phyloP scores from a whole-genome alignment of 2,888 invertebrate genomes.

The Lithosia quadra region DNA sequence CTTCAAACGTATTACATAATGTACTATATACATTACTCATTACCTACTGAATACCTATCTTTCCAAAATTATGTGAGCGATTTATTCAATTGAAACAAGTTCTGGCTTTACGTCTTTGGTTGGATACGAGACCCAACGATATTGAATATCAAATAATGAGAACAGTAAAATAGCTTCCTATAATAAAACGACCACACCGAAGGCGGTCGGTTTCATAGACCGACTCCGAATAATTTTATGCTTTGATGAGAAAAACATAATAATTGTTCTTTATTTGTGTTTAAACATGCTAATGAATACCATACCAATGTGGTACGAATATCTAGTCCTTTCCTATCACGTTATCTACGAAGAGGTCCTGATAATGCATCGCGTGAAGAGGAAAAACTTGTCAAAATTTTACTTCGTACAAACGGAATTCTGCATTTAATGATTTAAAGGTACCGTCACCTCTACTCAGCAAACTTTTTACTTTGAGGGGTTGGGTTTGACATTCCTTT shows the following conservation, averaged over 20 bases:
- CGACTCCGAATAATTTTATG: too few relatives aligned
- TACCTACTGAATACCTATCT: not conserved
- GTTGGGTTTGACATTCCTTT: not conserved
- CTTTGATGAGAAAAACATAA: too few relatives aligned
- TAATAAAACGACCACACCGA: too few relatives aligned
- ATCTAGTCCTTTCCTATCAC: not conserved
- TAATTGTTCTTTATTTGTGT: too few relatives aligned
- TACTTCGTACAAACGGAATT: not conserved
- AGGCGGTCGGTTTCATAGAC: too few relatives aligned
- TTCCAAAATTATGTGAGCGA: not conserved
- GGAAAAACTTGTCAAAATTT: not conserved
- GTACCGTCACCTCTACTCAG: not conserved
- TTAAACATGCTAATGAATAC: too few relatives aligned
- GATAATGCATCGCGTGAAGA: not conserved
- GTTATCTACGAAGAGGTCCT: not conserved
- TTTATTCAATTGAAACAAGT: slow-evolving; percentile 3
- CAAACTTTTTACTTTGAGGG: not conserved
- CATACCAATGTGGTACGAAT: not conserved
- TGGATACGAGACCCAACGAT: too few relatives aligned
- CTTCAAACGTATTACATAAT: not conserved
- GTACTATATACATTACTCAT: not conserved
- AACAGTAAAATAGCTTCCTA: too few relatives aligned
- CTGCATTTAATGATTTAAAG: not conserved
- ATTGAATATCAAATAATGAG: too few relatives aligned
- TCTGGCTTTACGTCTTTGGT: too few relatives aligned